These are phyloP conservation scores for Malacosoma neustria DNA, from an alignment of 2,888 invertebrate genomes.

Conservation along the genomic window DNA sequence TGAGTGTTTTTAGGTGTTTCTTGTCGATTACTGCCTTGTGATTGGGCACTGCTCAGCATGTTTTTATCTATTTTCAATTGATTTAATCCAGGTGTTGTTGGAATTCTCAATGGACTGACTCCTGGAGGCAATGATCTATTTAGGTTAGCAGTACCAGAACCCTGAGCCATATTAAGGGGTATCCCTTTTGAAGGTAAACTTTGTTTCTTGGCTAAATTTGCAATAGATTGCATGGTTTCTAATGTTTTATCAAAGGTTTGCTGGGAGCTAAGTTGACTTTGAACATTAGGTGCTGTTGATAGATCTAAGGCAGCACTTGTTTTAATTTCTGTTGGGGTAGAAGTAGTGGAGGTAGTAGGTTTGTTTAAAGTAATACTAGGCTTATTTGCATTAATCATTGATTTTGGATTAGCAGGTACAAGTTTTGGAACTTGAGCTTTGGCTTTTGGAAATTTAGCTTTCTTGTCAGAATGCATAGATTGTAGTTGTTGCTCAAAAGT, in stretches of 20 bases:
- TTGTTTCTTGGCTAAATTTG: constrained; percentile 67
- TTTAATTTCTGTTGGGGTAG: constrained; percentile 32
- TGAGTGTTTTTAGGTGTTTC: constrained; percentile 38
- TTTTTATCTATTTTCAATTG: constrained; percentile 51
- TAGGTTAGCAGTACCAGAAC: constrained; percentile 39
- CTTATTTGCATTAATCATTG: constrained; percentile 50
- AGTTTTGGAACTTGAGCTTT: constrained; percentile 65
- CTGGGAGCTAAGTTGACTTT: constrained; percentile 51
- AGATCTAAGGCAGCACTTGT: constrained; percentile 59
- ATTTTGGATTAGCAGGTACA: constrained; percentile 56
- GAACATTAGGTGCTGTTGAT: constrained; percentile 59
- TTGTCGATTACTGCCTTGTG: constrained; percentile 33
- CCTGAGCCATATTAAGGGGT: constrained; percentile 37
- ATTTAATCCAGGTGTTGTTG: constrained; percentile 38
- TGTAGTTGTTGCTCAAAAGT: constrained; percentile 68
- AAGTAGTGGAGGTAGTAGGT: constrained; percentile 20
- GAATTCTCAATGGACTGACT: constrained; percentile 43
- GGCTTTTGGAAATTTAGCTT: constrained; percentile 55
- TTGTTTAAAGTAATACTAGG: constrained; percentile 35
- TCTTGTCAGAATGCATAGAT: constrained; percentile 56
- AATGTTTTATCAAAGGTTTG: constrained; percentile 57
- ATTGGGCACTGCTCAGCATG: constrained; percentile 25
- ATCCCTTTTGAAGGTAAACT: constrained; percentile 45
- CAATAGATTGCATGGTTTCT: constrained; percentile 71
- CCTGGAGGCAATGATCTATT: constrained; percentile 37